These are phyloP conservation scores for Psammodynastes pulverulentus DNA, from an alignment of 2,113 vertebrate species.

Conservation along the genomic window DNA sequence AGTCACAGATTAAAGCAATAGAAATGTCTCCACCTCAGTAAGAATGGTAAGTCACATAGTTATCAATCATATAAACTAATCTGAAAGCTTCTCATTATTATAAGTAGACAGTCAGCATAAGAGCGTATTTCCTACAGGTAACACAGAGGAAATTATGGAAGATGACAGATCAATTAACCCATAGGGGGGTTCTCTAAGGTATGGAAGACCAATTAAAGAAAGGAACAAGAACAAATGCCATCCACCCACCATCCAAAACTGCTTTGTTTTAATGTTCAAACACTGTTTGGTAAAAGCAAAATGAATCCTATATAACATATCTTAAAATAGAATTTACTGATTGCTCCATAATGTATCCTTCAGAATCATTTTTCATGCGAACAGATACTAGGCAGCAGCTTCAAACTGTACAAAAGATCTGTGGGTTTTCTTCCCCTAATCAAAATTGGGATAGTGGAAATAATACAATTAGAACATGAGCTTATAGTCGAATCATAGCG, in stretches of 20 bases:
- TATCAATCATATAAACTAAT: not conserved
- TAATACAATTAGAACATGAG: not conserved
- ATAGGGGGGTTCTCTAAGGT: not conserved
- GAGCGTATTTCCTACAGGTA: not conserved
- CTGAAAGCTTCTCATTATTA: not conserved
- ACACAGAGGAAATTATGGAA: not conserved
- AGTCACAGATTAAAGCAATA: not conserved
- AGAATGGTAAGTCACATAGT: not conserved
- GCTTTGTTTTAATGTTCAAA: not conserved
- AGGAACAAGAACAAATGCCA: not conserved
- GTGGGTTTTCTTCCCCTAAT: not conserved
- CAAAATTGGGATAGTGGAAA: slow-evolving; percentile 4
- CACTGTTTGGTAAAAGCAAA: not conserved
- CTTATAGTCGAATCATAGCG: not conserved
- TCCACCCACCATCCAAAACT: not conserved
- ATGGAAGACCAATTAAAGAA: not conserved
- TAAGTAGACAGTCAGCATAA: not conserved
- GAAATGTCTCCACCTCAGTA: not conserved
- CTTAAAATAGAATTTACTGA: not conserved
- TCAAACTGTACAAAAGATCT: not conserved
- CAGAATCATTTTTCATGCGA: not conserved
- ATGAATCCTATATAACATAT: not conserved
- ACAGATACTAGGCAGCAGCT: not conserved
- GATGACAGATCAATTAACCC: not conserved
- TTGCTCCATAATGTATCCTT: not conserved